Evolutionary conservation across 1,140 invertebrate species (phyloP), one percentile per base, ranked within the genome.

Genomic region (Drosophila ohnishii): DNA sequence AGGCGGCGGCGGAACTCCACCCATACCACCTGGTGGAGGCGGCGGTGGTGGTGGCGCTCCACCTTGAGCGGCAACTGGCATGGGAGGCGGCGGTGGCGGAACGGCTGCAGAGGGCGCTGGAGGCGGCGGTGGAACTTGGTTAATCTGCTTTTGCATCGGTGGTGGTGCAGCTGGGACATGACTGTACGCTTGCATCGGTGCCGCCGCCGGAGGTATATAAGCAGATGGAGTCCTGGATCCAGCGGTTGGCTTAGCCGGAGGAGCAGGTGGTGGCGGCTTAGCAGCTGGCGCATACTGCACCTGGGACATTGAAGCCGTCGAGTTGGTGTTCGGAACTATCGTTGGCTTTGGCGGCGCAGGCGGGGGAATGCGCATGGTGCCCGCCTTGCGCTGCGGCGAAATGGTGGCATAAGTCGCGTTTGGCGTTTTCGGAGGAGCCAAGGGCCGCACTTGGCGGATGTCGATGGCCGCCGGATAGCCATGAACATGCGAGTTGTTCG

Each of bases 291-390:
- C 60, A 61, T 70, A 67, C 22, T 74, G 63, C 11, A 70, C 64
- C 14, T 63, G 25, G 2, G 70, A 40, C 14, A 40, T 42, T 10
- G 61, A 67, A 4, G n/a, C 11, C n/a, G 10, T 56, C 3, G 61
- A 37, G 9, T 16, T 51, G 13, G 70, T 37, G 44, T 35, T 82
- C 2, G 83, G 75, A 8, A 72, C 42, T 56, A 80, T 50, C 1
- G 66, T 74, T 40, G 83, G 83, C 32, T 86, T 88, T n/a, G 83
- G 84, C 2, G 83, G 83, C 0, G 83, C 67, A 14, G 83, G 84
- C 6, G 83, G 83, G 5, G 83, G 28, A 6, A 74, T 34, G 2
- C 83, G 75, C 79, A 86, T 86, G 5, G 79, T 76, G 9, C 66
- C 75, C 8, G 51, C 50, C n/a, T 88, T 86, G 8, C 84, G 47